Base-by-base conservation (phyloP, 2,888 invertebrate genomes). In the Dicranocentrus wangi region DNA sequence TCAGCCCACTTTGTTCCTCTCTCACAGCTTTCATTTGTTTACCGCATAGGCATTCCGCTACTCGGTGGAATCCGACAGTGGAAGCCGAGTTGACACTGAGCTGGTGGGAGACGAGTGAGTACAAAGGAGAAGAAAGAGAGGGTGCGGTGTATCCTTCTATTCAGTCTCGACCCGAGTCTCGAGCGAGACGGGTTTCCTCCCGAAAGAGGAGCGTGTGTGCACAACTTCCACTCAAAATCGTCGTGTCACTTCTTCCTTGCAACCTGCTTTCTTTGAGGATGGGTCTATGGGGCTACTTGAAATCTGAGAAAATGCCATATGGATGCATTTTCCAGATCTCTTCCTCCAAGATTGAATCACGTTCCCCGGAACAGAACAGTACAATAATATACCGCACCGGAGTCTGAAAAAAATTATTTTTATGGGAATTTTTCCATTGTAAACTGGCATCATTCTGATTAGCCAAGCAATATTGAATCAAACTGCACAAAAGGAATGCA, bases 131-230 rank as follows among this genome's bases (percentile, higher is more conserved):
- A 61, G 82, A 81, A 76, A 82, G 84, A 85, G 85, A 85, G 85
- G 85, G 85, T 85, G 85, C 84, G 85, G 61, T 69, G 51, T 77
- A 85, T 82, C 68, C 77, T 61, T 75, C 55, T 17, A 47, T 23
- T 69, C 65, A 83, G 73, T 79, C 58, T 70, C 81, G 75, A 81
- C 79, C 69, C 79, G 69, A 51, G 32, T 47, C 23, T 47, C 70
- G 55, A 51, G 28, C 21, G 68, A 61, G 60, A 32, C 39, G 32
- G 39, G 19, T 21, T n/a, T 28, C 2, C 23, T 13, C n/a, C n/a
- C 7, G 5, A 43, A 23, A 65, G 65, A 65, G 47, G 51, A 51
- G n/a, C 51, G 3, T n/a, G 10, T 51, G 5, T 13, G 23, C 47
- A n/a, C n/a, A n/a, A n/a, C n/a, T n/a, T n/a, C n/a, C n/a, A n/a